Percentiles rank a stretch among this genome's conserved stretches.
These are phyloP conservation scores for Myotis findleyi DNA, from an alignment of 2,797 vertebrate genomes.

Conservation along the genomic window DNA sequence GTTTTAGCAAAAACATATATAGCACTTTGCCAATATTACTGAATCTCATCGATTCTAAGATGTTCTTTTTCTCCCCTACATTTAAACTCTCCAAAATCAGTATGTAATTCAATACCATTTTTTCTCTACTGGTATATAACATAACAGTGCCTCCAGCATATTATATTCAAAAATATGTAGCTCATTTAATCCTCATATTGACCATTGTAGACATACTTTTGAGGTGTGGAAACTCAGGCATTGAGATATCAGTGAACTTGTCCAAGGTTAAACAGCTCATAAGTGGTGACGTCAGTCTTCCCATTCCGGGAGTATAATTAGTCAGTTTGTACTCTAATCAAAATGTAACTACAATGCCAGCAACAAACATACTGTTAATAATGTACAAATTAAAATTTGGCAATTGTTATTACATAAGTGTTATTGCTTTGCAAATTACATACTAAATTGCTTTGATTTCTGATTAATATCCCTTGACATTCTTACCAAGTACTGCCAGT, in stretches of 20 bases:
- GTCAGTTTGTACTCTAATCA: neutral
- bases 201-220: neutral
- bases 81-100: constrained; percentile 7
- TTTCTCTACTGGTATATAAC: neutral
- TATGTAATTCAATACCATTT: neutral
- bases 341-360: neutral
- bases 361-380: neutral
- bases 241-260: neutral
- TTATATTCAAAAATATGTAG: neutral
- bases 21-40: neutral
- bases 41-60: neutral
- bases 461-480: neutral
- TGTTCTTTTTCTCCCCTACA: neutral
- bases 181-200: neutral
- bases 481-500: neutral
- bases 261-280: neutral
- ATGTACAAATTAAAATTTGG: neutral
- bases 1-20: neutral
- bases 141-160: neutral
- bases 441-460: neutral
- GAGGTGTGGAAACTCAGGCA: neutral
- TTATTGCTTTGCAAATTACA: neutral
- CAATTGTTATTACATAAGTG: neutral
- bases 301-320: neutral
- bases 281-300: neutral